These are phyloP conservation scores for Chymomyza amoena DNA, from an alignment of 2,888 invertebrate genomes.

Conservation along the genomic window DNA sequence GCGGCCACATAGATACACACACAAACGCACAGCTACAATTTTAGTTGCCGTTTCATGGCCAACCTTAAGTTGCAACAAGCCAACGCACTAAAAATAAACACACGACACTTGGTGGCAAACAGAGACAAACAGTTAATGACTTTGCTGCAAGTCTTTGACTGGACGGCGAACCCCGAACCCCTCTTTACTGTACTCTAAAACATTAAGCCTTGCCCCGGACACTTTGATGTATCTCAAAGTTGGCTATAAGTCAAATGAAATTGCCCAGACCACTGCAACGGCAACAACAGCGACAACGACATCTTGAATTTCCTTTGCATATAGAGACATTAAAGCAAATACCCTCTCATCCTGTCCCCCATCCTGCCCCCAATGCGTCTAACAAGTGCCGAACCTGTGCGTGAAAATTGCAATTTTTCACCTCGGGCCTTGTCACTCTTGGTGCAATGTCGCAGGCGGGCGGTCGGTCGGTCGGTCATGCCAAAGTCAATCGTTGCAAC, in stretches of 20 bases:
- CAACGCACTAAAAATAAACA: constrained; percentile 56
- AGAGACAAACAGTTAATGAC: constrained; percentile 60
- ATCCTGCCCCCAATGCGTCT: background rate
- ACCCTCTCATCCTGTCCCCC: background rate
- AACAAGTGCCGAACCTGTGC: constrained; percentile 11
- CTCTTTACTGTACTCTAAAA: background rate
- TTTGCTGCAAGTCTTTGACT: constrained; percentile 58
- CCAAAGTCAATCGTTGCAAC: constrained; percentile 33
- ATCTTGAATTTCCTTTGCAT: background rate
- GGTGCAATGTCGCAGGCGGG: background rate
- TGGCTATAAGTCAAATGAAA: background rate
- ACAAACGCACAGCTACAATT: constrained; percentile 12
- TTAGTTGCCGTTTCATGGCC: constrained; percentile 49
- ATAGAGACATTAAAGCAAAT: background rate
- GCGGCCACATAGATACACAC: constrained; percentile 4
- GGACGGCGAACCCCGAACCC: too few relatives aligned
- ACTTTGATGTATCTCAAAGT: constrained; percentile 1
- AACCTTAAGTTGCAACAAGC: constrained; percentile 44
- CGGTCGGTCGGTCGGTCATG: constrained; percentile 20
- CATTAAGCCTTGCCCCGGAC: background rate
- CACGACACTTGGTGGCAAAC: background rate
- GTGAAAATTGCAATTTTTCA: constrained; percentile 62
- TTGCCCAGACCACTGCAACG: background rate
- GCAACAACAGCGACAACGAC: background rate
- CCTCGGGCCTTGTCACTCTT: constrained; percentile 7